Evolutionary conservation across 2,888 invertebrate genomes (phyloP).

Genomic region (Sceliomorpha sp.): DNA sequence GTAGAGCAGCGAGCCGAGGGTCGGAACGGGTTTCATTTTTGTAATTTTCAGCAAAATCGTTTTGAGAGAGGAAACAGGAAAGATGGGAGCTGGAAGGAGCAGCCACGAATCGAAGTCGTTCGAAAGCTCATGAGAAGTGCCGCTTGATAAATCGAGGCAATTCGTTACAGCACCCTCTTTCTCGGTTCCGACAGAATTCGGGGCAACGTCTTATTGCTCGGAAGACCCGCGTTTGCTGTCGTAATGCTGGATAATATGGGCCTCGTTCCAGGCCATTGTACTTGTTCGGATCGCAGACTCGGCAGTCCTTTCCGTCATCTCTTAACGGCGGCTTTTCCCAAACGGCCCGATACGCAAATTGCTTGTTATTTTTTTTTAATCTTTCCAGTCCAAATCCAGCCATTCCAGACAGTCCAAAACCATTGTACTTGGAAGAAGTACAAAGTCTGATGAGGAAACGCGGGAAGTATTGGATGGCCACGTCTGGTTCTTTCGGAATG

Average conservation of each 20-base stretch:
- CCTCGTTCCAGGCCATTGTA: constrained; percentile 34
- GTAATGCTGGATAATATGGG: constrained; percentile 39
- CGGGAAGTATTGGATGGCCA: neutral
- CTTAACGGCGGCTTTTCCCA: too few species aligned
- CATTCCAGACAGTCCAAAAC: too few species aligned
- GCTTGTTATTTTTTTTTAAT: neutral
- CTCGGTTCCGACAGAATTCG: constrained; percentile 46
- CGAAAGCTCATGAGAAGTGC: constrained; percentile 19
- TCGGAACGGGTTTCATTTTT: too few species aligned
- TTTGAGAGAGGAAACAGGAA: constrained; percentile 31
- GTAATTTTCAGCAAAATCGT: constrained; percentile 16
- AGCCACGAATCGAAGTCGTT: constrained; percentile 30
- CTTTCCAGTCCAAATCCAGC: neutral
- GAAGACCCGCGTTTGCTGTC: constrained; percentile 47
- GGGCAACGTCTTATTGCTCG: constrained; percentile 50
- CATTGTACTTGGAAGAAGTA: too few species aligned
- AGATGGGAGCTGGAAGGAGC: constrained; percentile 21
- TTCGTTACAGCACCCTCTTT: constrained; percentile 43
- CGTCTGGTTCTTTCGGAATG: too few species aligned
- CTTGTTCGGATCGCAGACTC: constrained; percentile 25
- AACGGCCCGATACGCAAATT: neutral
- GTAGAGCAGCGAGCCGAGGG: too few species aligned
- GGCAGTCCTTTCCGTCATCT: too few species aligned
- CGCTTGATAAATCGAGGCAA: constrained; percentile 46
- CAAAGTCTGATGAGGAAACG: too few species aligned